Base-by-base conservation (phyloP, 2,888 invertebrate species). In the Melinopterus prodromus region DNA sequence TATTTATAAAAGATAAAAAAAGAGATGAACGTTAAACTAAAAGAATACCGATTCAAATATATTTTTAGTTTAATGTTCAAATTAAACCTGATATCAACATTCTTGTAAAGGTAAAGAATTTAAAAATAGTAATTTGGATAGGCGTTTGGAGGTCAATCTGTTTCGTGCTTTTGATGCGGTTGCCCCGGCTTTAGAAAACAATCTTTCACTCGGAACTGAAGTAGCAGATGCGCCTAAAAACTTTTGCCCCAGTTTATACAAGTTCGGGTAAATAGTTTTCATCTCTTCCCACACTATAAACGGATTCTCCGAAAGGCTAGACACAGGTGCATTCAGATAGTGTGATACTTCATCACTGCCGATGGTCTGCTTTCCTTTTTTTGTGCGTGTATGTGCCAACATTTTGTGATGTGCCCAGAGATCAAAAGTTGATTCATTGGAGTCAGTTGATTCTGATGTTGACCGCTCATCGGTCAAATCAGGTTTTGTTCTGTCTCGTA, bases 131-230 rank as follows among this genome's bases (percentile, higher is more conserved):
- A 71, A 26, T 71, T 71, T 71, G 16, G 71, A 71, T 12, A 71
- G 71, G 9, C 38, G 38, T 38, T 38, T 38, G 6, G 38, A 38
- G 9, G 38, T 38, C 9, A 38, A 6, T 9, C 71, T 12, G 71
- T 26, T 71, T 12, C 71, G 16, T 16, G 12, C 9, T 71, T 71
- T 71, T 15, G 71, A 16, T 16, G 71, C 71, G 16, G 71, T 71
- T 71, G 71, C 71, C 26, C 71, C 71, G 15, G 16, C 71, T 15
- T 71, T 71, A 9, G 71, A 71, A 71, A 71, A 71, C 26, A 71
- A 15, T 26, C 71, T 38, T 38, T 38, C 38, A 9, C 38, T 38
- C 9, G 38, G 38, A 38, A 38, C 38, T 9, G 38, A 38, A 6
- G 38, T 38, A 6, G 38, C 38, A 6, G 38, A 38, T 38, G 38